Evolutionary conservation across 2,113 vertebrate species (phyloP).

Genomic region (Mirza zaza): DNA sequence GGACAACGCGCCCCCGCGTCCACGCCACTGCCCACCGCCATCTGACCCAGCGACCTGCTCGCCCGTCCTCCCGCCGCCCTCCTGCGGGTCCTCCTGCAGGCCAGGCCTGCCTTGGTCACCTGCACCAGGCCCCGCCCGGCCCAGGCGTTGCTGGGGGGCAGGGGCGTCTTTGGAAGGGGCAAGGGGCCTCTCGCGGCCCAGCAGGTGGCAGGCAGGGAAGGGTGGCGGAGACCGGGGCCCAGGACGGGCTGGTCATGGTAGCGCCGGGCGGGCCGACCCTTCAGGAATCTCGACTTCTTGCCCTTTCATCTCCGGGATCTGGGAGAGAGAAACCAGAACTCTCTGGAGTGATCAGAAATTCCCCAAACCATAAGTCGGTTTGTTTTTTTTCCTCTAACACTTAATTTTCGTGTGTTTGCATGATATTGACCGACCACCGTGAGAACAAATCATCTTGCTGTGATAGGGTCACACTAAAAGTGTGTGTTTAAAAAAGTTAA

Average conservation of each 20-base stretch:
- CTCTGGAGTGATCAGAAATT: accelerated
- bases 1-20: no score
- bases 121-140: neutral
- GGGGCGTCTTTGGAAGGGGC: neutral
- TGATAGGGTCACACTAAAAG: neutral
- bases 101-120: neutral
- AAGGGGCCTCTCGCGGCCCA: accelerated
- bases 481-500: neutral
- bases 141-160: neutral
- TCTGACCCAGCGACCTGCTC: neutral
- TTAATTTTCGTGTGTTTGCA: accelerated
- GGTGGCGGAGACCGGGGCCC: accelerated
- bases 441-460: neutral
- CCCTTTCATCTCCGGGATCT: accelerated
- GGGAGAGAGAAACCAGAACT: neutral
- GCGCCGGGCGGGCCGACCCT: neutral
- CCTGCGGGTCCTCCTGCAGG: neutral
- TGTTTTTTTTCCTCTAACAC: accelerated
- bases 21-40: accelerated
- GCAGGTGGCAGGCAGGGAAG: accelerated
- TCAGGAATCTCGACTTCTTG: neutral
- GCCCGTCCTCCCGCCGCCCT: accelerated
- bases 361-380: neutral
- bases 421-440: no score
- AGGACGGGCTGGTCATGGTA: accelerated